A percentile compares a stretch with the other conserved stretches of the same genome.
Evolutionary conservation across 2,797 vertebrate genomes (phyloP).

Genomic region (Lerista edwardsae): DNA sequence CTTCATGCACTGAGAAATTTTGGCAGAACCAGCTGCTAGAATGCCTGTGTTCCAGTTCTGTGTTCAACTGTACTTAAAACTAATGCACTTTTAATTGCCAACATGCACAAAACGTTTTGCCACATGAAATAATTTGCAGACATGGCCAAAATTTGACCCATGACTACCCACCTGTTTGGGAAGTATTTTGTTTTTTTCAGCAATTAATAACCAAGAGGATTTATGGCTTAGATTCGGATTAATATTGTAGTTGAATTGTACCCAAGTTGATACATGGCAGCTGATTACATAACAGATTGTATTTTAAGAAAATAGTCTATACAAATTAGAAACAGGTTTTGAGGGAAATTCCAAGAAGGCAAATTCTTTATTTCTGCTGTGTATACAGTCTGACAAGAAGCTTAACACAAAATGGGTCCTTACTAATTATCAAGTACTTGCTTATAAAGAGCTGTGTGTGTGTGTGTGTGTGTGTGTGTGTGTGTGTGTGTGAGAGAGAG

Average conservation of each 20-base stretch:
- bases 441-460: background rate
- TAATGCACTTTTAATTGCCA: conserved; percentile 14
- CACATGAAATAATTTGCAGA: background rate
- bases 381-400: background rate
- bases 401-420: background rate
- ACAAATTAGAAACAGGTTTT: conserved; percentile 19
- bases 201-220: background rate
- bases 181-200: background rate
- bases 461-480: no score
- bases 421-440: background rate
- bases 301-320: conserved; percentile 1
- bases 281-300: conserved; percentile 17
- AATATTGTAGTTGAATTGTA: conserved; percentile 17
- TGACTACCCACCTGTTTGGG: background rate
- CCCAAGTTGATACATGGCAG: background rate
- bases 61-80: background rate
- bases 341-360: background rate
- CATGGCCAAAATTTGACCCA: background rate
- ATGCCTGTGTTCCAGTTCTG: background rate
- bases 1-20: background rate
- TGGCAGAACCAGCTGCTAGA: background rate
- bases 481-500: no score
- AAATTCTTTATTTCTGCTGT: background rate
- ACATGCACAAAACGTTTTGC: background rate
- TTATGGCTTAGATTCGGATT: conserved; percentile 8